Conservation (phyloP, 2,797 vertebrate species). For the Enteromius mattozi region DNA sequence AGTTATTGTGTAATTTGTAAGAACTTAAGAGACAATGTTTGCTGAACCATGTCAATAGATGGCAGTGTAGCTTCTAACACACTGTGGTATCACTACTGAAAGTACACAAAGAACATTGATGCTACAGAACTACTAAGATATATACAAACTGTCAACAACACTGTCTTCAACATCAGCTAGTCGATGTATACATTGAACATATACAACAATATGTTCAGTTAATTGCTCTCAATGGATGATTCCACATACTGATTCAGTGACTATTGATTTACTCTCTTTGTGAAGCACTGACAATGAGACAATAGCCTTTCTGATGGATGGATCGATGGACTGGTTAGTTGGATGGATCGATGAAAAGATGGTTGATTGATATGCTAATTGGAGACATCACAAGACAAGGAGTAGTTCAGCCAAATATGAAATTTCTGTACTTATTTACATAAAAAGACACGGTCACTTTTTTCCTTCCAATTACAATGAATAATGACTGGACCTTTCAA, state of each 20-base stretch:
- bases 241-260: neutral
- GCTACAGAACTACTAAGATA: neutral
- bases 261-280: conserved; percentile 15
- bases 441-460: neutral
- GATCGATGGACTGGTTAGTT: neutral
- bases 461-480: neutral
- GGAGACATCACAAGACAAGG: neutral
- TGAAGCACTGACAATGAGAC: conserved; percentile 11
- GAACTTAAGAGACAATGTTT: neutral
- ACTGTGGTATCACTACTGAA: neutral
- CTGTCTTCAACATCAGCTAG: neutral
- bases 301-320: conserved; percentile 1
- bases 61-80: neutral
- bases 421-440: neutral
- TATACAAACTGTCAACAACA: neutral
- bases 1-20: neutral
- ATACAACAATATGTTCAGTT: conserved; percentile 8
- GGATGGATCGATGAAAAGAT: neutral
- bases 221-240: neutral
- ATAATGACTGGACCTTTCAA: neutral
- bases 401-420: neutral
- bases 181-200: neutral
- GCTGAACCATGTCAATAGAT: neutral
- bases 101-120: neutral
- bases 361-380: neutral